These are phyloP conservation scores for Siniperca scherzeri DNA, from an alignment of 2,797 vertebrate species.

Conservation along the genomic window DNA sequence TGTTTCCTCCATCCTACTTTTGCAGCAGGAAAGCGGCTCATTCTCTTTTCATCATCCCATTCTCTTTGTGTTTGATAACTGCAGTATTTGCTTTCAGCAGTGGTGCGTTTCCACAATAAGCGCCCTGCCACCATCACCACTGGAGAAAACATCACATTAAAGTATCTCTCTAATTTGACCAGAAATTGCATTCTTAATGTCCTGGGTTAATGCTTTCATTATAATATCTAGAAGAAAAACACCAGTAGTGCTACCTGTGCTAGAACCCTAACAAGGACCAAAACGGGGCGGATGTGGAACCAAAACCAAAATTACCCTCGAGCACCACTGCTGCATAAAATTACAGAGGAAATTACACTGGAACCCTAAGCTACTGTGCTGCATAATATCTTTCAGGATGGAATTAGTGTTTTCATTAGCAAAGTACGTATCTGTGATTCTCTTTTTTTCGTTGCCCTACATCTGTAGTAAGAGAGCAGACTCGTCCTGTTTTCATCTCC, in stretches of 20 bases:
- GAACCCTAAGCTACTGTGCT: conserved; percentile 63
- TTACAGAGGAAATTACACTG: conserved; percentile 66
- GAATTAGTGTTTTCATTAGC: conserved; percentile 79
- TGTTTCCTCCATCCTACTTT: conserved; percentile 42
- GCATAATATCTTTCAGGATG: conserved; percentile 69
- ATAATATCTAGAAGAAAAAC: conserved; percentile 52
- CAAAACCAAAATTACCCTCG: conserved; percentile 56
- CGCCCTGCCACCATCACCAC: conserved; percentile 34
- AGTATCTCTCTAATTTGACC: conserved; percentile 57
- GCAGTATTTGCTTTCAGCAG: conserved; percentile 53
- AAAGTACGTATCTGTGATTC: conserved; percentile 56
- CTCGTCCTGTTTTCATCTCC: conserved; percentile 57
- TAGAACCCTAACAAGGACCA: conserved; percentile 51
- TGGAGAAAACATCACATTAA: conserved; percentile 60
- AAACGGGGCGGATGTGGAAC: conserved; percentile 50
- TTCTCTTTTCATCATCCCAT: conserved; percentile 58
- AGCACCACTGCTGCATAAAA: conserved; percentile 67
- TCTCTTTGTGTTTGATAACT: conserved; percentile 55
- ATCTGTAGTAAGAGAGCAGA: conserved; percentile 53
- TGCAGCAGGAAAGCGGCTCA: conserved; percentile 35
- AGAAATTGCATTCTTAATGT: conserved; percentile 74
- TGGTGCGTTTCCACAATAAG: conserved; percentile 41
- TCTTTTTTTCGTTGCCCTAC: conserved; percentile 49
- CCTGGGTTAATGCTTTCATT: conserved; percentile 68
- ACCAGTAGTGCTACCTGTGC: conserved; percentile 55